phyloP scores from a whole-genome alignment of 2,888 invertebrate species.

The Drosophila macrospina region DNA sequence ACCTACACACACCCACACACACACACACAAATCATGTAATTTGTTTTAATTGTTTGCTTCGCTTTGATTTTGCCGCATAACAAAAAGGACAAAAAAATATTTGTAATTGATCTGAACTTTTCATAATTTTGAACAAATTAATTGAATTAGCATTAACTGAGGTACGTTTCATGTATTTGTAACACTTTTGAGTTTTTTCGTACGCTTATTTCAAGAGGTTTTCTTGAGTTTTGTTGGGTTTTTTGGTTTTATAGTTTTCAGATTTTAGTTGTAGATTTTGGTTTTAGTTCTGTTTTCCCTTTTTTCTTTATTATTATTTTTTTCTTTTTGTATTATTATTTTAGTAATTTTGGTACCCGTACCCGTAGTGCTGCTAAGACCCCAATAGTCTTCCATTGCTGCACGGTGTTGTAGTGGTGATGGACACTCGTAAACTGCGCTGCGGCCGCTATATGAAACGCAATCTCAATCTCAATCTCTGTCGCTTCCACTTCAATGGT shows the following conservation, averaged over 20 bases:
- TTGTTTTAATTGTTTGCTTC: conserved; percentile 48
- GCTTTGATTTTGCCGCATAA: conserved; percentile 58
- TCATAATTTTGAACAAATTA: conserved; percentile 10
- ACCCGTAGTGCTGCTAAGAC: conserved; percentile 85
- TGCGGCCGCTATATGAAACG: conserved; percentile 78
- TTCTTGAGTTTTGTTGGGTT: conserved; percentile 8
- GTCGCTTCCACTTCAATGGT: conserved; percentile 74
- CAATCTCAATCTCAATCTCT: conserved; percentile 76
- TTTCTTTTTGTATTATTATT: conserved; percentile 13
- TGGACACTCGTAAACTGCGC: conserved; percentile 83
- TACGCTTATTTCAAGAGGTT: conserved; percentile 1
- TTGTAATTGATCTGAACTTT: not conserved
- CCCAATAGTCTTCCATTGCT: conserved; percentile 84
- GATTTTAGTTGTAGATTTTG: not conserved
- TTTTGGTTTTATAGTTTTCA: conserved; percentile 24
- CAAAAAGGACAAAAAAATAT: conserved; percentile 55
- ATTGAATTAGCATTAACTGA: not conserved
- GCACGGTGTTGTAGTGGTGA: conserved; percentile 83
- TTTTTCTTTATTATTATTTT: not conserved
- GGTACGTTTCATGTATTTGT: not conserved
- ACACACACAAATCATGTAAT: conserved; percentile 14
- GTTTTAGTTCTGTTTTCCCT: too few species aligned
- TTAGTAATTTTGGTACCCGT: conserved; percentile 47
- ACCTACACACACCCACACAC: conserved; percentile 24
- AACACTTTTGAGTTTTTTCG: conserved; percentile 3